Base-by-base conservation (phyloP, 2,113 vertebrate species). In the Etheostoma spectabile region DNA sequence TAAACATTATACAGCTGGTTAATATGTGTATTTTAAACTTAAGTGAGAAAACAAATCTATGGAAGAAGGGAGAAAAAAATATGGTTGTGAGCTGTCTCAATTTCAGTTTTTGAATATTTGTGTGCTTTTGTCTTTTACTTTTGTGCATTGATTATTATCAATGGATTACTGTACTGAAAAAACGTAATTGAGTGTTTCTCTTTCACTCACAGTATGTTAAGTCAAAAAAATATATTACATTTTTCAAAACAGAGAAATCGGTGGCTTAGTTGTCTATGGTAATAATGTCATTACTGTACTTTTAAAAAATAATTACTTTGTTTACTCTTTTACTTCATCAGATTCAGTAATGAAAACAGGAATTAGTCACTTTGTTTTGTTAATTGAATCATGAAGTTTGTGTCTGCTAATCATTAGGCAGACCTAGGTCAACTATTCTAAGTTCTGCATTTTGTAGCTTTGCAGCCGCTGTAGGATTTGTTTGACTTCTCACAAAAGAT, bases 41-140 rank as follows among this genome's bases (percentile, higher is more conserved):
- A 59, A 88, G 70, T 84, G 70, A 82, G 56, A 59, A 79, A 84
- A 89, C 79, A 70, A 72, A 59, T 46, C 8, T 16, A 48, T 59
- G 19, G 49, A 69, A 73, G 69, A 78, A 45, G 5, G 27, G 80
- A 45, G 70, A 69, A 75, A 88, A 90, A 83, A 77, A 60, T 86
- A 75, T 80, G 11, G 83, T 93, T 85, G 90, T 90, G 77, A 92
- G 78, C 70, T 57, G 90, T 92, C 87, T 93, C 65, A 48, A 55
- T 85, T 90, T 94, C 46, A 86, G 86, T 91, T 93, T 85, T 91
- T 88, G 77, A 67, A 90, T 93, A 79, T 89, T 85, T 77, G 81
- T 92, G 93, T 90, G 91, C 80, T 93, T 91, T 83, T 77, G 90
- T 91, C 91, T 85, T 92, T 92, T 88, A 88, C 60, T 91, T 93